These are phyloP conservation scores for Stenchaetothrips biformis DNA, from an alignment of 2,888 invertebrate genomes.

Conservation along the genomic window DNA sequence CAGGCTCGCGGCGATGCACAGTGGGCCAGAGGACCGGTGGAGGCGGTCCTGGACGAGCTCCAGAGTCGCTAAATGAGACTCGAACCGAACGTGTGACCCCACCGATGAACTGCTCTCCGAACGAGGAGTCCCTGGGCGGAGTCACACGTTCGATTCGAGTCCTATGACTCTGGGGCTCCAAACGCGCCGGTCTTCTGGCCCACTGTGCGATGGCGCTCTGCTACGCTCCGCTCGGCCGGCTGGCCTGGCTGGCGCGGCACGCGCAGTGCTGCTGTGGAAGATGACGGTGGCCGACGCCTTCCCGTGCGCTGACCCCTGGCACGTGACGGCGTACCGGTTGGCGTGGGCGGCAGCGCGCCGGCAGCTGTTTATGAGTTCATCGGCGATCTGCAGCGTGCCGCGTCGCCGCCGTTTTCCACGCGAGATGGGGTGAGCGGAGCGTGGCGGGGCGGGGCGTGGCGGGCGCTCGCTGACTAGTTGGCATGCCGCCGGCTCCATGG, in stretches of 20 bases:
- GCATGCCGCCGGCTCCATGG: conserved; percentile 21
- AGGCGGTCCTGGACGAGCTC: no score
- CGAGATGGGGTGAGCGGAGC: not conserved
- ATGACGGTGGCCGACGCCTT: not conserved
- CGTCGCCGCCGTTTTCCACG: not conserved
- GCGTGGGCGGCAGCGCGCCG: not conserved
- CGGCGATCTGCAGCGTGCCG: conserved; percentile 13
- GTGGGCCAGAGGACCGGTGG: no score
- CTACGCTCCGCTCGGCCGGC: no score
- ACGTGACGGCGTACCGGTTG: not conserved
- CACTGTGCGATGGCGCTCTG: no score
- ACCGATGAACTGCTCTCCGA: no score
- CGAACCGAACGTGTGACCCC: no score
- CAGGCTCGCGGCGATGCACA: no score
- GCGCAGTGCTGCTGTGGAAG: not conserved
- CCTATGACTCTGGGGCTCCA: no score
- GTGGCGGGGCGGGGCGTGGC: not conserved
- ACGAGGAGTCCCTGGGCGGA: no score
- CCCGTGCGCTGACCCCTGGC: not conserved
- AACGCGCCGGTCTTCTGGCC: no score
- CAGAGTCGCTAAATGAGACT: no score
- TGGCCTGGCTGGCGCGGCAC: not conserved
- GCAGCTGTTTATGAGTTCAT: conserved; percentile 24
- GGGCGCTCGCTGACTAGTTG: not conserved
- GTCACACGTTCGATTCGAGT: no score